These are phyloP conservation scores for Dasypus novemcinctus DNA, from an alignment of 2,113 vertebrate species.

Conservation along the genomic window DNA sequence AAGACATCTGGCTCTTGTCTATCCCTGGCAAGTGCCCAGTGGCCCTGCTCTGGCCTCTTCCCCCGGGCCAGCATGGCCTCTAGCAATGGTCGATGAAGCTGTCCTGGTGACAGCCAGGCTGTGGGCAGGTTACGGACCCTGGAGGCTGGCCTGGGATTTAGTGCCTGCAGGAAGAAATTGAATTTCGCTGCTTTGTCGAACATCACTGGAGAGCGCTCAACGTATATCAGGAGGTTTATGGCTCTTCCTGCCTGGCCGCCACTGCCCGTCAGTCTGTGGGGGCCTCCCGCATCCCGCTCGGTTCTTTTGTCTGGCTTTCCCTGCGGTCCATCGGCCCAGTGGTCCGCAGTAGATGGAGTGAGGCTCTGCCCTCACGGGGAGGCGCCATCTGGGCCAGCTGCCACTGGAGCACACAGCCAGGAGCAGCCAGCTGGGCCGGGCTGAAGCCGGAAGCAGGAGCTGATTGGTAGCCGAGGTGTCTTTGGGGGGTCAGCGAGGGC, in stretches of 20 bases:
- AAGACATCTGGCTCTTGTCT: neutral
- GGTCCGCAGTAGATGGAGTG: slow-evolving; percentile 52
- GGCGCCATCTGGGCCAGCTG: slow-evolving; percentile 67
- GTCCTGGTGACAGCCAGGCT: slow-evolving; percentile 62
- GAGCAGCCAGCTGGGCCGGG: slow-evolving; percentile 71
- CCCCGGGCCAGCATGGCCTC: slow-evolving; percentile 50
- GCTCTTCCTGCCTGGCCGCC: slow-evolving; percentile 46
- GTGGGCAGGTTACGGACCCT: slow-evolving; percentile 68
- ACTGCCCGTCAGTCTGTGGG: slow-evolving; percentile 29
- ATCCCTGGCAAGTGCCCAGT: neutral
- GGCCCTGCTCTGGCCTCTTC: slow-evolving; percentile 56
- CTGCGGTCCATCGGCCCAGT: neutral
- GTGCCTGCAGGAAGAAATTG: slow-evolving; percentile 81
- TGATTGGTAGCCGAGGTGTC: slow-evolving; percentile 62
- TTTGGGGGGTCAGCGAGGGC: slow-evolving; percentile 34
- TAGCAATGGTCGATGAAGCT: slow-evolving; percentile 60
- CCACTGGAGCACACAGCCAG: slow-evolving; percentile 70
- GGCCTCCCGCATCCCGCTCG: slow-evolving; percentile 16
- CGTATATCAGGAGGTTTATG: slow-evolving; percentile 81
- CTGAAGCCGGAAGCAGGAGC: slow-evolving; percentile 68
- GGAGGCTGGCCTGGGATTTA: slow-evolving; percentile 78
- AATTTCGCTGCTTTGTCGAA: slow-evolving; percentile 84
- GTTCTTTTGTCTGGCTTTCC: slow-evolving; percentile 60
- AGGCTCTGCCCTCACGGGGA: slow-evolving; percentile 66
- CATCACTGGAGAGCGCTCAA: slow-evolving; percentile 64